These are phyloP conservation scores for Matsumyia berberina DNA, from an alignment of 2,888 invertebrate genomes.

Conservation along the genomic window DNA sequence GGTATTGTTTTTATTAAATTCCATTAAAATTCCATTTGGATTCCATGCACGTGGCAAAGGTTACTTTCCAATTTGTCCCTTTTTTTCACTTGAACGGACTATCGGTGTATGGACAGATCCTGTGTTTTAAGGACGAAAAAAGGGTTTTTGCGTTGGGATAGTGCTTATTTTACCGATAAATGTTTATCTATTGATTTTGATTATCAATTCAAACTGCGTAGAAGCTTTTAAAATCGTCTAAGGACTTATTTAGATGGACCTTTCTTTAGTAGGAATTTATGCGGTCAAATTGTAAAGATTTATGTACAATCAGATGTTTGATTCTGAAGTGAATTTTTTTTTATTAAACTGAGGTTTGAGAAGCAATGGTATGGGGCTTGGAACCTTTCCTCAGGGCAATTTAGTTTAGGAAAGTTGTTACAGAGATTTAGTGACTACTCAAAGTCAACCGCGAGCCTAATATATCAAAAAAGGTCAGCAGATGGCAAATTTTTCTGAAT, in stretches of 20 bases:
- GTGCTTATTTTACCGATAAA: background rate
- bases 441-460: no score
- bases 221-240: background rate
- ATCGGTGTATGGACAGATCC: background rate
- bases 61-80: background rate
- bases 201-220: background rate
- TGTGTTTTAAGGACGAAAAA: constrained; percentile 1
- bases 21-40: constrained; percentile 9
- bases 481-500: no score
- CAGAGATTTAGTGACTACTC: no score
- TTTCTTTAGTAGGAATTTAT: no score
- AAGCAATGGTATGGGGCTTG: no score
- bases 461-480: no score
- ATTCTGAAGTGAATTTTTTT: no score
- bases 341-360: no score
- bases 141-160: background rate
- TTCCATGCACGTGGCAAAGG: background rate
- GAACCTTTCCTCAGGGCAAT: no score
- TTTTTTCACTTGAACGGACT: background rate
- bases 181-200: background rate
- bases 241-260: background rate
- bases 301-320: no score
- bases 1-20: background rate
- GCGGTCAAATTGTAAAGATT: no score
- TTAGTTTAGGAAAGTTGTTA: no score